Evolutionary conservation across 2,888 invertebrate species (phyloP).

Genomic region (Heliconius hortense): DNA sequence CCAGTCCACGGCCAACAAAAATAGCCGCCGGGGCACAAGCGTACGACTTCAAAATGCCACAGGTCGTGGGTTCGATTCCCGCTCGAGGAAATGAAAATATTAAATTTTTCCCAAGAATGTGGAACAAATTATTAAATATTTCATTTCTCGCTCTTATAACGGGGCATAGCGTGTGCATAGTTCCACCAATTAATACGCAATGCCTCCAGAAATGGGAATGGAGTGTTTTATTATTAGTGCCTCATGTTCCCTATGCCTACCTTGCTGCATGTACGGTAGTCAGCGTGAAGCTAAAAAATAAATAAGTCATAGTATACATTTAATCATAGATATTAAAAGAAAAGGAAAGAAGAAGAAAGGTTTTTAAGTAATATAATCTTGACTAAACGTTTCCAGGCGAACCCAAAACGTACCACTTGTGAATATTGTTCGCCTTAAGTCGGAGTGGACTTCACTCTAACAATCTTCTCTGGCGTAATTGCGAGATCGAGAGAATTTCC

Average conservation of each 20-base stretch:
- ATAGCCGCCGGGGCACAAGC: too few relatives aligned
- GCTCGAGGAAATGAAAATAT: too few relatives aligned
- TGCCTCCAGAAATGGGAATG: background rate
- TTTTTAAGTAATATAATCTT: background rate
- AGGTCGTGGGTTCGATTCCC: too few relatives aligned
- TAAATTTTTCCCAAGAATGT: too few relatives aligned
- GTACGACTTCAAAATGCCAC: too few relatives aligned
- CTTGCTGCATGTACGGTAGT: background rate
- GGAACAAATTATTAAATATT: too few relatives aligned
- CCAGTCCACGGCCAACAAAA: too few relatives aligned
- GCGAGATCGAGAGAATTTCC: conserved; percentile 4
- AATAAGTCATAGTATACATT: background rate
- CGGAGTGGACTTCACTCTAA: conserved; percentile 4
- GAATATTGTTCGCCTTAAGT: conserved; percentile 14
- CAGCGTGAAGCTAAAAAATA: background rate
- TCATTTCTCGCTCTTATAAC: background rate
- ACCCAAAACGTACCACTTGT: background rate
- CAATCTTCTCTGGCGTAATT: conserved; percentile 14
- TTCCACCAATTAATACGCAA: background rate
- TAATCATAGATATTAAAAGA: background rate
- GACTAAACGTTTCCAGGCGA: background rate
- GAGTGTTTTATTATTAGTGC: background rate
- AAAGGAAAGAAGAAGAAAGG: background rate
- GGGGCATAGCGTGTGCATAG: background rate
- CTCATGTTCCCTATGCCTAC: background rate